These are phyloP conservation scores for Candidula unifasciata DNA, from an alignment of 2,888 invertebrate species.

Conservation along the genomic window DNA sequence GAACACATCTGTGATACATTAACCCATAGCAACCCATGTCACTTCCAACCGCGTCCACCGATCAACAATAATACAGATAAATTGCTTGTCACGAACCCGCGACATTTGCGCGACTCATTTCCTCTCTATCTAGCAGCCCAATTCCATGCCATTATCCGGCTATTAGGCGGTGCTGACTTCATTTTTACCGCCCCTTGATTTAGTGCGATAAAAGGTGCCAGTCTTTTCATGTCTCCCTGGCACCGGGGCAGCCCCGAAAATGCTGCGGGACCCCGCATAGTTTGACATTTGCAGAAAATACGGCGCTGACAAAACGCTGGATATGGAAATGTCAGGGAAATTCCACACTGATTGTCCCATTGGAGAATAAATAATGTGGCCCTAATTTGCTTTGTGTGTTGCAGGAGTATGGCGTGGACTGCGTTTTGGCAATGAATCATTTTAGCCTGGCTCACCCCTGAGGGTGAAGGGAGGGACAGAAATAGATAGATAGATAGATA, in stretches of 20 bases:
- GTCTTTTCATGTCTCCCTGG: neutral
- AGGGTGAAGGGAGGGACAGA: neutral
- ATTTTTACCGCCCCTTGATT: neutral
- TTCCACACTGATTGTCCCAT: neutral
- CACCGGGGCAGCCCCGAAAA: neutral
- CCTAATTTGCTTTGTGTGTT: slow-evolving; percentile 1
- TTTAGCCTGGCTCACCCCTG: neutral
- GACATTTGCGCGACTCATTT: neutral
- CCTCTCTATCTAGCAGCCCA: neutral
- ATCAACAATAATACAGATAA: neutral
- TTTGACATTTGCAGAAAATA: neutral
- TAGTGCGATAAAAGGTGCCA: neutral
- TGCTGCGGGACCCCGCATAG: neutral
- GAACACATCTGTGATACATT: neutral
- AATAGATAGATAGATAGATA: too few relatives aligned
- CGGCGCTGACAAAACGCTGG: neutral
- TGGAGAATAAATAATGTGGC: slow-evolving; percentile 7
- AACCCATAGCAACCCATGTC: neutral
- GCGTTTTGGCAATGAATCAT: slow-evolving; percentile 1
- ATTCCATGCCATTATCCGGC: neutral
- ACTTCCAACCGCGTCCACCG: neutral
- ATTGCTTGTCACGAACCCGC: neutral
- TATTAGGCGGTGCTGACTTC: neutral
- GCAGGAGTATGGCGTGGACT: neutral
- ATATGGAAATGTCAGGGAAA: neutral